Conservation (phyloP, 2,888 invertebrate species). For the Julus scandinavius region DNA sequence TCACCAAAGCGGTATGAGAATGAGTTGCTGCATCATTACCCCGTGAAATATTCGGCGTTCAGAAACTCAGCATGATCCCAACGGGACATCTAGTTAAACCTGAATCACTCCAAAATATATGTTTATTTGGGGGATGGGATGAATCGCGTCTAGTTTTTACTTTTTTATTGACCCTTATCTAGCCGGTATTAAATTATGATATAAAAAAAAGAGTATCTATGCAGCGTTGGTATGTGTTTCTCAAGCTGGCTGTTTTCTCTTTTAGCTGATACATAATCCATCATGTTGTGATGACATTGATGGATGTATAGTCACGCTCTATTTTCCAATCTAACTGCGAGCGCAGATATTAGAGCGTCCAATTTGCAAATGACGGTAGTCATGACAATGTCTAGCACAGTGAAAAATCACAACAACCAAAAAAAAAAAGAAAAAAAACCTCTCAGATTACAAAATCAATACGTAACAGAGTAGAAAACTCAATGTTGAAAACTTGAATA, state of each 20-base stretch:
- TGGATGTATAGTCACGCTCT: slow-evolving; percentile 52
- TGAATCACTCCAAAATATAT: neutral
- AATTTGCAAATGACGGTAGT: slow-evolving; percentile 52
- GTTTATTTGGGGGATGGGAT: neutral
- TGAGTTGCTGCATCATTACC: slow-evolving; percentile 24
- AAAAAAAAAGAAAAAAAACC: slow-evolving; percentile 1
- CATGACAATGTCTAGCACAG: slow-evolving; percentile 50
- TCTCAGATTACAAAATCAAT: slow-evolving; percentile 52
- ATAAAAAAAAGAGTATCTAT: slow-evolving; percentile 20
- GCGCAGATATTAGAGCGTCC: slow-evolving; percentile 47
- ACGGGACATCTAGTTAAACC: neutral
- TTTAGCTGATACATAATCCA: slow-evolving; percentile 45
- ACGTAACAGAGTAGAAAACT: slow-evolving; percentile 50
- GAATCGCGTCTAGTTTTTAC: neutral
- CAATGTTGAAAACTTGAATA: slow-evolving; percentile 8
- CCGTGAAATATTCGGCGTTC: neutral
- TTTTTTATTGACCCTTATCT: slow-evolving; percentile 45
- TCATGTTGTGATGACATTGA: slow-evolving; percentile 52
- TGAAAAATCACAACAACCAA: slow-evolving; percentile 51
- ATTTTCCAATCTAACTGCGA: slow-evolving; percentile 51
- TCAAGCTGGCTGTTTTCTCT: slow-evolving; percentile 40
- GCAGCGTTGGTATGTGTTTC: neutral
- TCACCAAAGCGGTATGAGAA: neutral
- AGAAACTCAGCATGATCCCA: slow-evolving; percentile 40
- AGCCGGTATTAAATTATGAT: slow-evolving; percentile 45